A percentile compares a stretch with the other conserved stretches of the same genome.
Evolutionary conservation across 2,888 invertebrate species (phyloP).

Genomic region (Liopterus haemorrhoidalis): DNA sequence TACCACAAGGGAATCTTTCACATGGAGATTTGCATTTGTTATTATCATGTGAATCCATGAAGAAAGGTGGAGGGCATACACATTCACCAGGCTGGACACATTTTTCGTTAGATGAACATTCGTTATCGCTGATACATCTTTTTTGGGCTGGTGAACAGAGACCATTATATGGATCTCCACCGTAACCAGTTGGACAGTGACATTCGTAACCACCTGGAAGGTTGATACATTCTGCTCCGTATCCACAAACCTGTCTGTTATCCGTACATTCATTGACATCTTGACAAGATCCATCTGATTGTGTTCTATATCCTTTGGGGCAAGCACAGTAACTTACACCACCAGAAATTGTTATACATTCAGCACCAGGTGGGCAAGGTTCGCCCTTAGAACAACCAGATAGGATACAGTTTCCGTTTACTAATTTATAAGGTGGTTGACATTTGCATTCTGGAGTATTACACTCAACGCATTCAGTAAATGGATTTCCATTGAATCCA

Average conservation of each 20-base stretch:
- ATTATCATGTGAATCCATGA: constrained; percentile 72
- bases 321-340: constrained; percentile 91
- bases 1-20: constrained; percentile 82
- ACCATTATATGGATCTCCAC: constrained; percentile 75
- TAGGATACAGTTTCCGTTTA: constrained; percentile 76
- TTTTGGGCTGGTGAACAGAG: constrained; percentile 78
- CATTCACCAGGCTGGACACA: constrained; percentile 90
- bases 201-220: constrained; percentile 72
- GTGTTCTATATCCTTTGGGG: constrained; percentile 76
- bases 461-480: constrained; percentile 79
- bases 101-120: constrained; percentile 81
- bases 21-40: constrained; percentile 90
- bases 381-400: constrained; percentile 77
- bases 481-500: constrained; percentile 86
- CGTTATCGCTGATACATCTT: constrained; percentile 73
- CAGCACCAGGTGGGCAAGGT: constrained; percentile 78
- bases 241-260: constrained; percentile 71
- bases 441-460: constrained; percentile 79
- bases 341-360: constrained; percentile 84
- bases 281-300: constrained; percentile 72
- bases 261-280: constrained; percentile 81
- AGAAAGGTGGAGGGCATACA: constrained; percentile 85
- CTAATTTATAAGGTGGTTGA: constrained; percentile 78
- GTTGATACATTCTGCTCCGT: constrained; percentile 82
- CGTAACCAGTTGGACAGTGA: constrained; percentile 73